A percentile compares a stretch with the other conserved stretches of the same genome.
Conservation (phyloP, 2,888 invertebrate genomes). For the Idaea dimidiata region DNA sequence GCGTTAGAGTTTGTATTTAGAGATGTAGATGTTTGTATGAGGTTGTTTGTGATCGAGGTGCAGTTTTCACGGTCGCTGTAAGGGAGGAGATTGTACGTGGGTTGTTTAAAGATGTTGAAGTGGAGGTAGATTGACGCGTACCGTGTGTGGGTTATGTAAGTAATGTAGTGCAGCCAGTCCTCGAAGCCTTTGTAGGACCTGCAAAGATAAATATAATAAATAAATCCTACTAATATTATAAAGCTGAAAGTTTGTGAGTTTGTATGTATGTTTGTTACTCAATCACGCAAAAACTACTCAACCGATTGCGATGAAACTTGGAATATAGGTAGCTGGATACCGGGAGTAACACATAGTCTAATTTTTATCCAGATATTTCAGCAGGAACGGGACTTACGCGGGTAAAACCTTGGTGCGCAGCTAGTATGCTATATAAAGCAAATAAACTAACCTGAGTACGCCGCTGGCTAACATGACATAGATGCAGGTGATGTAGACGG, state of each 20-base stretch:
- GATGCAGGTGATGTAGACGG: conserved; percentile 88
- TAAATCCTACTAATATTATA: neutral
- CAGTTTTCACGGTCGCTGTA: conserved; percentile 80
- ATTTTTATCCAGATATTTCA: no score
- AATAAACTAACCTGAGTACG: conserved; percentile 86
- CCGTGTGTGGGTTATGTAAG: conserved; percentile 89
- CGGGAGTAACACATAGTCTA: no score
- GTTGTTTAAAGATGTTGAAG: conserved; percentile 84
- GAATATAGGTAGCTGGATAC: no score
- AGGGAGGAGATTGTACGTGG: conserved; percentile 76
- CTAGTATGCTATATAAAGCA: no score
- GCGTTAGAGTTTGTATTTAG: conserved; percentile 74
- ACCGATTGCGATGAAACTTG: no score
- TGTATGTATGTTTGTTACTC: no score
- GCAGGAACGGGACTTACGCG: no score
- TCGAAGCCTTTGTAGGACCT: conserved; percentile 89
- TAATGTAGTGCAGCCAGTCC: conserved; percentile 90
- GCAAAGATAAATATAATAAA: conserved; percentile 27
- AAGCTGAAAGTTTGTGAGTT: no score
- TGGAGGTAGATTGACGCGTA: conserved; percentile 89
- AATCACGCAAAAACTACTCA: no score
- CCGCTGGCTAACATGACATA: conserved; percentile 87
- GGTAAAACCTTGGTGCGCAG: no score
- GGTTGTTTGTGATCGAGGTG: conserved; percentile 71
- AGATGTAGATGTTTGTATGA: conserved; percentile 77